Base-by-base conservation (phyloP, 2,113 vertebrate species). In the Emydura subglobosa region DNA sequence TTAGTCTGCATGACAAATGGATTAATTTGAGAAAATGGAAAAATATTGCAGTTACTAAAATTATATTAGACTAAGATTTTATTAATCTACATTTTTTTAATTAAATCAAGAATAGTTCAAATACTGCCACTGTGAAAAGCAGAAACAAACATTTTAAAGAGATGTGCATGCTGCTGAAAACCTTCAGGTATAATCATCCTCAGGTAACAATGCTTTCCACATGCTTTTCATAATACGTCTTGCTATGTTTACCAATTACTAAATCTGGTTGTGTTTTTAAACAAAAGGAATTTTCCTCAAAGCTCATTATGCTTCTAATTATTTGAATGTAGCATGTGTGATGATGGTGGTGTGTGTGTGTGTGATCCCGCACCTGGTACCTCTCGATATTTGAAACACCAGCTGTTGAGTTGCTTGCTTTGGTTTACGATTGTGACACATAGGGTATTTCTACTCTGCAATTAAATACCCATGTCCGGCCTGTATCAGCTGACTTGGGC, bases 11-110 rank as follows among this genome's bases (percentile, higher is more conserved):
- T 81, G 8, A 82, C 50, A 86, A 92, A 81, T 22, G 3, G 10
- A 50, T 95, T 85, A 6, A 89, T 88, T 94, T 92, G 79, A 90
- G 87, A 27, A n/a, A 74, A 92, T 17, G 57, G 47, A 93, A 85
- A 87, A 80, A 25, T 29, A 53, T 87, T 94, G 93, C 50, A 83
- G 3, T 90, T 24, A 39, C 12, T 76, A 83, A 50, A 61, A 6
- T 86, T 84, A 89, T 85, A 89, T 81, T 82, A 57, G 42, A 39
- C 19, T 10, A n/a, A 72, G n/a, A 72, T 86, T 84, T 89, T 79
- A 89, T 81, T 78, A 53, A 74, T 86, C 5, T 93, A 76, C 10
- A 74, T 89, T 86, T 91, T 82, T 90, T 88, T 90, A 79, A 78
- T 61, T 85, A 61, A 42, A 50, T 74, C 17, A 89, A 82, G 12